These are phyloP conservation scores for Craniophora ligustri DNA, from an alignment of 2,888 invertebrate species.

Conservation along the genomic window DNA sequence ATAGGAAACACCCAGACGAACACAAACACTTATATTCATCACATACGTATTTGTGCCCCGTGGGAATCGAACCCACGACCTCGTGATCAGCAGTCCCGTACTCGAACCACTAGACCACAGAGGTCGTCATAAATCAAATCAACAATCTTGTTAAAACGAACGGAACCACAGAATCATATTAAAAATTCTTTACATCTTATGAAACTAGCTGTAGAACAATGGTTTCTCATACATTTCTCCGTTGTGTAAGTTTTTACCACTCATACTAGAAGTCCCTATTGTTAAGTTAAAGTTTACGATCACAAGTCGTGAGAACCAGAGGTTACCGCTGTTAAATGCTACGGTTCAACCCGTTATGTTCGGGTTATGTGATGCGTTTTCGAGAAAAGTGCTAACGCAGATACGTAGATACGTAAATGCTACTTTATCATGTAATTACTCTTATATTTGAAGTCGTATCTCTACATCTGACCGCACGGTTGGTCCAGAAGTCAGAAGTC, in stretches of 20 bases:
- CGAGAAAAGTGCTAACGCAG: too few relatives aligned
- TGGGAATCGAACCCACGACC: too few relatives aligned
- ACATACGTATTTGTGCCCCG: too few relatives aligned
- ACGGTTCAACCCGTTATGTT: constrained; percentile 20
- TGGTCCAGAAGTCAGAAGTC: too few relatives aligned
- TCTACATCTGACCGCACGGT: too few relatives aligned
- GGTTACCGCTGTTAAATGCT: constrained; percentile 25
- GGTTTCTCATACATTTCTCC: constrained; percentile 55
- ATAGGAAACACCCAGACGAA: too few relatives aligned
- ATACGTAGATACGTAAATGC: constrained; percentile 10
- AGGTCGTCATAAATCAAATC: too few relatives aligned
- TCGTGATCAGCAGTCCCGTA: too few relatives aligned
- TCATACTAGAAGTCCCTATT: constrained; percentile 34
- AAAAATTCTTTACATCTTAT: constrained; percentile 46
- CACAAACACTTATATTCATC: too few relatives aligned
- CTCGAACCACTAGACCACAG: too few relatives aligned
- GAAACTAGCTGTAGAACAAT: constrained; percentile 47
- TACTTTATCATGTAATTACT: constrained; percentile 24
- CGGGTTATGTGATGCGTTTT: constrained; percentile 29
- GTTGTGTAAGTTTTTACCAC: constrained; percentile 53
- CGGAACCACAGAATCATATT: constrained; percentile 38
- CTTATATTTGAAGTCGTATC: not conserved
- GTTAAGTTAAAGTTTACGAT: constrained; percentile 41
- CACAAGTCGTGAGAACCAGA: constrained; percentile 36
- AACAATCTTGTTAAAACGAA: constrained; percentile 23